Percentiles rank a stretch among this genome's conserved stretches.
phyloP scores from a whole-genome alignment of 2,888 invertebrate genomes.

The Macrophya alboannulata region DNA sequence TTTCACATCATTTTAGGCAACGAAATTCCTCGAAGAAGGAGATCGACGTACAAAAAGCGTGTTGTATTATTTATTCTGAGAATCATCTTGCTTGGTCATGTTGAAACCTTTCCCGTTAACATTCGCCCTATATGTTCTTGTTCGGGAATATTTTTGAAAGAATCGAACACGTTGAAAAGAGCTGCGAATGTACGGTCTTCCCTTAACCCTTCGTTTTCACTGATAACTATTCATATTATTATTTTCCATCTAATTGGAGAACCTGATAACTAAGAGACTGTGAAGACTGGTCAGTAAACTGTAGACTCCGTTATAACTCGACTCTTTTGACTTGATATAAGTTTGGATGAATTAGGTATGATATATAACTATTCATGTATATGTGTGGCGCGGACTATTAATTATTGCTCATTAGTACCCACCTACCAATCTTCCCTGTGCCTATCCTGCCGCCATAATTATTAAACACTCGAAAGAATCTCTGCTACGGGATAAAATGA shows the following conservation, averaged over 20 bases:
- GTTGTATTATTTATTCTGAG: constrained; percentile 12
- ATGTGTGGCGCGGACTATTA: constrained; percentile 21
- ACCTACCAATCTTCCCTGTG: not conserved
- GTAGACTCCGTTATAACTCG: not conserved
- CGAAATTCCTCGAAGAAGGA: constrained; percentile 2
- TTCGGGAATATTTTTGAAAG: not conserved
- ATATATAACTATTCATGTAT: constrained; percentile 56
- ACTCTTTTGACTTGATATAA: not conserved
- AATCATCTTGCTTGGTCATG: not conserved
- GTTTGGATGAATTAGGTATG: constrained; percentile 39
- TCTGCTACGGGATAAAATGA: not conserved
- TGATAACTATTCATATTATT: too few relatives aligned
- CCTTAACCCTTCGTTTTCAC: not conserved
- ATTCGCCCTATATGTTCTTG: not conserved
- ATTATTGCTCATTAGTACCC: constrained; percentile 28
- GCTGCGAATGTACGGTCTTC: not conserved
- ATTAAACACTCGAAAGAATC: constrained; percentile 7
- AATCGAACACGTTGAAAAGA: not conserved
- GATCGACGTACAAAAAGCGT: not conserved
- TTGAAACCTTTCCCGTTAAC: not conserved
- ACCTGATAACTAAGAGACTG: not conserved
- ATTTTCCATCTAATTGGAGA: too few relatives aligned
- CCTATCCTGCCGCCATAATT: constrained; percentile 10
- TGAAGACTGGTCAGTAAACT: not conserved
- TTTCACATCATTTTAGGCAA: not conserved